Evolutionary conservation across 2,113 vertebrate species (phyloP).

Genomic region (Redunca redunca): DNA sequence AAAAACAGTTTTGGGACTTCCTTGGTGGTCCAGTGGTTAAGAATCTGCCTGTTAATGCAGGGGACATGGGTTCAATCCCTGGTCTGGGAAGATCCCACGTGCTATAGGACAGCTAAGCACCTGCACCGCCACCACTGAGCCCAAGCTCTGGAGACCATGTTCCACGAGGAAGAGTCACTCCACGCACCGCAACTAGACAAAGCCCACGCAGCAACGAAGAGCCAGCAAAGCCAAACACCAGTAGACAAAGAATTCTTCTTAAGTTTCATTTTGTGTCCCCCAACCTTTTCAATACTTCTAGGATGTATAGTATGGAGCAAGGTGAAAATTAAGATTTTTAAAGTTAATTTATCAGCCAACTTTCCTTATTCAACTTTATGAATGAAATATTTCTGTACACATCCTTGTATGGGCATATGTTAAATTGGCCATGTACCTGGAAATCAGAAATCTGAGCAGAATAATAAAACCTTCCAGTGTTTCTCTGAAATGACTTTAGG

Average conservation of each 20-base stretch:
- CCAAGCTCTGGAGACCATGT: neutral
- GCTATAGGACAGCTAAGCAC: neutral
- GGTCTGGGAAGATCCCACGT: neutral
- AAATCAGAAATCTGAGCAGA: neutral
- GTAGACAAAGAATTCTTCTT: neutral
- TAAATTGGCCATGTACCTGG: neutral
- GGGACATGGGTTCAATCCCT: neutral
- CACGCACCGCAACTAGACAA: rapidly evolving
- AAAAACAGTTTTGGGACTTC: neutral
- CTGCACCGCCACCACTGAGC: rapidly evolving
- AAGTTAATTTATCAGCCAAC: neutral
- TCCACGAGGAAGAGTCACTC: rapidly evolving
- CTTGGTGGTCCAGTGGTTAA: neutral
- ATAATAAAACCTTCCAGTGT: neutral
- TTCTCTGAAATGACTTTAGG: neutral
- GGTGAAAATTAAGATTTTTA: neutral
- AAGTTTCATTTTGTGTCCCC: neutral
- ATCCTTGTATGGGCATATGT: neutral
- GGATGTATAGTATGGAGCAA: neutral
- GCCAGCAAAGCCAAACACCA: neutral
- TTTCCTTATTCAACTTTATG: neutral
- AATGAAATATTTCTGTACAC: neutral
- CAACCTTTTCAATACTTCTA: neutral
- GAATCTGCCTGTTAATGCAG: neutral
- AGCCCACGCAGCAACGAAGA: neutral